Base-by-base conservation (phyloP, 2,113 vertebrate species). In the Picathartes gymnocephalus region DNA sequence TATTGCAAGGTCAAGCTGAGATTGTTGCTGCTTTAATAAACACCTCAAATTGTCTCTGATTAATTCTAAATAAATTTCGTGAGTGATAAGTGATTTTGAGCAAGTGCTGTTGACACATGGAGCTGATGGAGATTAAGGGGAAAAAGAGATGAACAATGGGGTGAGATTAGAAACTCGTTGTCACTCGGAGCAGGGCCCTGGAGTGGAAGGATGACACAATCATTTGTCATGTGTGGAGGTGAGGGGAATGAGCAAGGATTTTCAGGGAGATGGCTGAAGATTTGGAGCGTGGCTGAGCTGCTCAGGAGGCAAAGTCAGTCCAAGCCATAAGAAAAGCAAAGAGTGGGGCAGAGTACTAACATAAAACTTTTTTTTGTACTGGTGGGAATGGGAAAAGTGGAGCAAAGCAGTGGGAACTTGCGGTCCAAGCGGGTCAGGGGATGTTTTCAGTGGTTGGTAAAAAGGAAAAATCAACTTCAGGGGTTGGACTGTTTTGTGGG, bases 61-160 rank as follows among this genome's bases (percentile, higher is more conserved):
- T 96, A 96, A 92, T 95, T 95, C 94, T 60, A 94, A 96, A 90
- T 82, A 96, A 91, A 95, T 95, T 66, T 40, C 0, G 2, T 31
- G 15, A 16, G 66, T 64, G 92, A 94, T 85, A 92, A 95, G 93
- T 94, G 95, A 93, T 97, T 94, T 95, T 0, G 2, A 70, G 87
- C 85, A 78, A 98, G 89, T 71, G 78, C 81, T 81, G 92, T 78
- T 97, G 97, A 96, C 92, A 94, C 50, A 31, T 4, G 5, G 90
- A 94, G 71, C 64, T 90, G 92, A 91, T 77, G 61, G 88, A 97
- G 96, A 97, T 97, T 84, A 96, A 97, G 57, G 70, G 69, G 94
- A 95, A 60, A 78, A 89, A 92, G 87, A 47, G 44, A 95, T 87
- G 96, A 97, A 93, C 95, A 95, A 81, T 93, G 58, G 28, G 45